Conservation (phyloP, 1,140 invertebrate genomes). For the Drosophila sucinea region DNA sequence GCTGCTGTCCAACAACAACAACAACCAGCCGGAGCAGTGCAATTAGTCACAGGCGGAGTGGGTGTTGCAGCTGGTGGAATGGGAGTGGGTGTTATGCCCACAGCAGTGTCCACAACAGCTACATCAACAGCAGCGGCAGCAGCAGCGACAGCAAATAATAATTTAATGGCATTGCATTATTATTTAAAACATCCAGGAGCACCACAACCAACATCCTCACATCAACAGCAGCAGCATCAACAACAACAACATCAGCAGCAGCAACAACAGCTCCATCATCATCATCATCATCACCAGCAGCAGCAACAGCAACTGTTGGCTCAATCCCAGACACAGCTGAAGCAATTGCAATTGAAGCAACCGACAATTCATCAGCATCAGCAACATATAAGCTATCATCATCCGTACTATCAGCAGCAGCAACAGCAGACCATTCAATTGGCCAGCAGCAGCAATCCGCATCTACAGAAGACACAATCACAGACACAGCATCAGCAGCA, state of each 20-base stretch:
- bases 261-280: constrained; percentile 45
- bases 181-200: constrained; percentile 76
- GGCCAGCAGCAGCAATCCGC: constrained; percentile 34
- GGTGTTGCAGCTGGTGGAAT: constrained; percentile 1
- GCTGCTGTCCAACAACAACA: constrained; percentile 65
- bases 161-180: constrained; percentile 79
- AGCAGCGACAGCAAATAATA: constrained; percentile 56
- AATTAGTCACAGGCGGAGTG: constrained; percentile 47
- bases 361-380: constrained; percentile 79
- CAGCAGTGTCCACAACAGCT: constrained; percentile 40
- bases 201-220: constrained; percentile 27
- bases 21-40: constrained; percentile 47
- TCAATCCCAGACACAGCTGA: constrained; percentile 74
- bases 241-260: constrained; percentile 39
- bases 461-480: constrained; percentile 39
- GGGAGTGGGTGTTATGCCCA: constrained; percentile 20
- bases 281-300: constrained; percentile 51
- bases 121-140: constrained; percentile 41
- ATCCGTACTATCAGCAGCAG: constrained; percentile 77
- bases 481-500: constrained; percentile 45
- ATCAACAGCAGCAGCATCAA: constrained; percentile 14
- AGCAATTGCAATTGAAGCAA: constrained; percentile 76
- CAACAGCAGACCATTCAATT: constrained; percentile 31
- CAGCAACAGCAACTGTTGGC: constrained; percentile 63
- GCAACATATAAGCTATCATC: constrained; percentile 73